Evolutionary conservation across 2,888 invertebrate genomes (phyloP).

Genomic region (Arrhopalites spinosus): DNA sequence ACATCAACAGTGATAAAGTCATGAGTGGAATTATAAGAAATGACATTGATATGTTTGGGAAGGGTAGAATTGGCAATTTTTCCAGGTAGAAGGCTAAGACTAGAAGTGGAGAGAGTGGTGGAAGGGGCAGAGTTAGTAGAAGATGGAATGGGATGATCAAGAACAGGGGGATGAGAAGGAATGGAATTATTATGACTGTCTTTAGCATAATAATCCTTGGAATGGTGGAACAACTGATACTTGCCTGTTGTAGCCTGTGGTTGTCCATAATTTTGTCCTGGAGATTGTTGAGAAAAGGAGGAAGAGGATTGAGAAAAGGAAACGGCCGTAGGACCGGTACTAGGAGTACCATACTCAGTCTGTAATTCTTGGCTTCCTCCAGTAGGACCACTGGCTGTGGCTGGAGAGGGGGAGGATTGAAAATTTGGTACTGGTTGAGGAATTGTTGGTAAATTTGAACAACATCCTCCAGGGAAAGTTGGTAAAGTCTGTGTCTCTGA

Average conservation of each 20-base stretch:
- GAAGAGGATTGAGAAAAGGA: slow-evolving; percentile 27
- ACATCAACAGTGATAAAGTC: slow-evolving; percentile 37
- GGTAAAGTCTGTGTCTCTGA: slow-evolving; percentile 41
- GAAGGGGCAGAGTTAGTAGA: not conserved
- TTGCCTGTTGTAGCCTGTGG: slow-evolving; percentile 35
- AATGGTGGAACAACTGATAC: slow-evolving; percentile 18
- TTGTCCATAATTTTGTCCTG: slow-evolving; percentile 36
- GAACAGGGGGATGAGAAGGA: slow-evolving; percentile 2
- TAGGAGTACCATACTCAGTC: slow-evolving; percentile 20
- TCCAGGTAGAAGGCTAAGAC: slow-evolving; percentile 2
- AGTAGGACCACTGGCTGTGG: not conserved
- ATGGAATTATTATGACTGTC: slow-evolving; percentile 45
- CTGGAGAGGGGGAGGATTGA: slow-evolving; percentile 21
- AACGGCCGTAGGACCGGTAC: not conserved
- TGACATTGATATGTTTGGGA: slow-evolving; percentile 20
- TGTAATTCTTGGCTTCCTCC: not conserved
- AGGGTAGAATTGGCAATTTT: slow-evolving; percentile 33
- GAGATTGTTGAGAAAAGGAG: slow-evolving; percentile 24
- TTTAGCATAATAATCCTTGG: slow-evolving; percentile 42
- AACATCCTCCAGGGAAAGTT: slow-evolving; percentile 48
- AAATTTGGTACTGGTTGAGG: slow-evolving; percentile 40
- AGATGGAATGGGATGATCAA: not conserved
- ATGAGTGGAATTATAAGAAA: slow-evolving; percentile 36
- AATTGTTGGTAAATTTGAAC: slow-evolving; percentile 41
- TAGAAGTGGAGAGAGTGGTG: not conserved